Percentiles rank a stretch among this genome's conserved stretches.
Evolutionary conservation across 2,113 vertebrate species (phyloP).

Genomic region (Xyliphius kryptos): DNA sequence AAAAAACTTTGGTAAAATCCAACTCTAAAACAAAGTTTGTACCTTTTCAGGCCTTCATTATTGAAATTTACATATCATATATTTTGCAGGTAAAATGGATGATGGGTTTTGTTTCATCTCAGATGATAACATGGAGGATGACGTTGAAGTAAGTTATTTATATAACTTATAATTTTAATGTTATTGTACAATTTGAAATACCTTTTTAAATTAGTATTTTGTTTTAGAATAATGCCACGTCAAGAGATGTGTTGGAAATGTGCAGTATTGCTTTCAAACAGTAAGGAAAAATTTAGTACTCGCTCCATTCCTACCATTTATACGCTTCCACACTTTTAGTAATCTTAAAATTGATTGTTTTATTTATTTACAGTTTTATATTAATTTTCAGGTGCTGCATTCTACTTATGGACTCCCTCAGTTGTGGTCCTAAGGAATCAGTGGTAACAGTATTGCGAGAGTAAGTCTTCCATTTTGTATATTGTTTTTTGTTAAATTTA

Average conservation of each 20-base stretch:
- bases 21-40: no score
- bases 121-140: slow-evolving; percentile 29
- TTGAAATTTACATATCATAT: neutral
- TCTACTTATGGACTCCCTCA: slow-evolving; percentile 82
- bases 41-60: no score
- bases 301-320: neutral
- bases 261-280: neutral
- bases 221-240: neutral
- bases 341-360: neutral
- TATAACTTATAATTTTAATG: neutral
- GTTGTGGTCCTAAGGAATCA: slow-evolving; percentile 70
- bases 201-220: neutral
- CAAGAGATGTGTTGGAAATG: neutral
- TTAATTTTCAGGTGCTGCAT: slow-evolving; percentile 73
- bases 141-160: slow-evolving; percentile 20
- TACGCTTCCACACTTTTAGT: no score
- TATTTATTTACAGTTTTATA: neutral
- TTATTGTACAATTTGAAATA: neutral
- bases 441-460: slow-evolving; percentile 80
- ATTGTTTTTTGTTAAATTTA: neutral
- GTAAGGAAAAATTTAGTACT: neutral
- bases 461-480: slow-evolving; percentile 58
- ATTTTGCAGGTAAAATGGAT: slow-evolving; percentile 9
- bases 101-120: slow-evolving; percentile 4
- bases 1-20: no score